Percentiles rank a stretch among this genome's conserved stretches.
Conservation (phyloP, 2,888 invertebrate genomes). For the Cryptosula pallasiana region DNA sequence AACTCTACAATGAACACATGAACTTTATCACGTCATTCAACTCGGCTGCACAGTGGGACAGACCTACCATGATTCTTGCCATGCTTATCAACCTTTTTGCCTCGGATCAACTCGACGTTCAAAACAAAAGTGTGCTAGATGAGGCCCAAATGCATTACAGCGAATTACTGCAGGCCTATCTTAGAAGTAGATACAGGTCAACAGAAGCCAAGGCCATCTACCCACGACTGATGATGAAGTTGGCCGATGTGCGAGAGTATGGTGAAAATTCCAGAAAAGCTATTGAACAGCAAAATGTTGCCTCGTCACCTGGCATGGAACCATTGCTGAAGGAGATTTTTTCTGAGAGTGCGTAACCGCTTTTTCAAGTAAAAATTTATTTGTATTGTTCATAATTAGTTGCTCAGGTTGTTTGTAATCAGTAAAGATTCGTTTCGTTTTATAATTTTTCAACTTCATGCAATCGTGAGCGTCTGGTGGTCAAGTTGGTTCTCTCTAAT, state of each 20-base stretch:
- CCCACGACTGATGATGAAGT: slow-evolving; percentile 52
- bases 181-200: slow-evolving; percentile 65
- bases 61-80: slow-evolving; percentile 50
- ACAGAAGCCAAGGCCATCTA: slow-evolving; percentile 69
- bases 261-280: slow-evolving; percentile 35
- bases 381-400: too few species aligned
- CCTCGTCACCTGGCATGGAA: not conserved
- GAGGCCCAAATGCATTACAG: slow-evolving; percentile 35
- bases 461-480: too few species aligned
- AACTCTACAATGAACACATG: slow-evolving; percentile 52
- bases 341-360: too few species aligned
- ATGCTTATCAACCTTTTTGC: slow-evolving; percentile 54
- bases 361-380: too few species aligned
- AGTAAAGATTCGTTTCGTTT: too few species aligned
- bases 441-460: too few species aligned
- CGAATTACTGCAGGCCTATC: slow-evolving; percentile 69
- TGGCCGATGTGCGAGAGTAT: slow-evolving; percentile 53
- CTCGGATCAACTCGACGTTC: slow-evolving; percentile 33
- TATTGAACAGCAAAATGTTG: not conserved
- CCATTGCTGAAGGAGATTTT: slow-evolving; percentile 27
- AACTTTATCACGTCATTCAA: slow-evolving; percentile 46
- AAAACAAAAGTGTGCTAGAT: slow-evolving; percentile 34
- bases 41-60: slow-evolving; percentile 50
- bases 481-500: too few species aligned
- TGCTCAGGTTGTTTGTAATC: too few species aligned